Evolutionary conservation across 2,797 vertebrate species (phyloP), one percentile per base, ranked within the genome.

Genomic region (Sebastes iracundus): DNA sequence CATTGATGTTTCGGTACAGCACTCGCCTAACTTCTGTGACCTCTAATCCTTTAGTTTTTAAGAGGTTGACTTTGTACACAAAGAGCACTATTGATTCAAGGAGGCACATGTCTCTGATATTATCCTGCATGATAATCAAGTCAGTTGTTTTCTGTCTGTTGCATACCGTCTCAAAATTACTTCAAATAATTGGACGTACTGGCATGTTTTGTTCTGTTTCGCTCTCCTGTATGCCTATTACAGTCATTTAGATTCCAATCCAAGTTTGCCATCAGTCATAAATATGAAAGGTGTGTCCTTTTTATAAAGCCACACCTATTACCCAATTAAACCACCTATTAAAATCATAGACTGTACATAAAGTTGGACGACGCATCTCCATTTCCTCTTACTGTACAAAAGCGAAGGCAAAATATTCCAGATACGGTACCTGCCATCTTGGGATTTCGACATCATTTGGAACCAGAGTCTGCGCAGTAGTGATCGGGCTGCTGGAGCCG

Each of bases 1-100:
- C 35, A 77, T 82, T 90, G 77, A 91, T 84, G 81, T 91, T 73
- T 79, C 8, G 7, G 56, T 65, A 38, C 71, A 67, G 76, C 75
- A 35, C 22, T 75, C 18, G 2, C 42, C 58, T 72, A 71, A 88
- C 79, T 79, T 86, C 55, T 82, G 52, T 66, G 72, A 61, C 71
- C 62, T 77, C 25, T 86, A 88, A 91, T 91, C 80, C 76, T 61
- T 77, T 22, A 49, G 55, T 88, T 80, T 53, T 77, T 63, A 87
- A 79, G n/a, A 80, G 67, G 75, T 77, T 85, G 84, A 80, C 62
- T 66, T 76, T 67, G 5, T 55, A 67, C 64, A 90, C 88, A 88
- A 88, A 87, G 83, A 79, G 58, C n/a, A 8, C 85, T 61, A 80
- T 77, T 88, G 76, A 90, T 49, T 83, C 59, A 63, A 23, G 20